These are phyloP conservation scores for Melanotaenia pygmaea DNA, from an alignment of 2,797 vertebrate genomes.

Conservation along the genomic window DNA sequence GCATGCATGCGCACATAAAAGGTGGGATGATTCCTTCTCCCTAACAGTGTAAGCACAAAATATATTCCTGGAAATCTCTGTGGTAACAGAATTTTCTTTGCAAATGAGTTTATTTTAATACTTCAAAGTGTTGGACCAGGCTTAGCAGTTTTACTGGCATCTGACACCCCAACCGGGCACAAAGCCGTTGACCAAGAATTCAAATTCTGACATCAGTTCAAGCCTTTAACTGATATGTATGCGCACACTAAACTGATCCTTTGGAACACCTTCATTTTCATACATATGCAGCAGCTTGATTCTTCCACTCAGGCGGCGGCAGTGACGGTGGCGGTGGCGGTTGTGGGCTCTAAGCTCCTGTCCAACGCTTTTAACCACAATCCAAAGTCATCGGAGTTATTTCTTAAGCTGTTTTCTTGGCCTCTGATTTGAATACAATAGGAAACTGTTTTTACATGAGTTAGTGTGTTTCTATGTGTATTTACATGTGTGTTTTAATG, in stretches of 20 bases:
- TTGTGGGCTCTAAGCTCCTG: slow-evolving; percentile 42
- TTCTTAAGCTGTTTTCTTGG: slow-evolving; percentile 59
- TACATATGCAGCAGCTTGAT: slow-evolving; percentile 69
- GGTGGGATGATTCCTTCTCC: neutral
- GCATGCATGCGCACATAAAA: neutral
- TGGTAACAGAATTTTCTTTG: slow-evolving; percentile 13
- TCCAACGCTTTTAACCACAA: slow-evolving; percentile 49
- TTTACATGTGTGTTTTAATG: slow-evolving; percentile 14
- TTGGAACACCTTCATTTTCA: slow-evolving; percentile 44
- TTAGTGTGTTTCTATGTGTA: slow-evolving; percentile 23
- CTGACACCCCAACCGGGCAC: slow-evolving; percentile 11
- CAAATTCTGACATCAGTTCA: slow-evolving; percentile 34
- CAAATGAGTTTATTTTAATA: slow-evolving; percentile 25
- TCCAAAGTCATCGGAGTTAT: slow-evolving; percentile 43
- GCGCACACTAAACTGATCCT: slow-evolving; percentile 36
- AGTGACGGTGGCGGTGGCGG: slow-evolving; percentile 2
- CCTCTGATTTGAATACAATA: slow-evolving; percentile 35
- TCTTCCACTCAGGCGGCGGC: slow-evolving; percentile 53
- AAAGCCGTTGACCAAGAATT: slow-evolving; percentile 11
- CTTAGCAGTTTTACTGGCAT: slow-evolving; percentile 42
- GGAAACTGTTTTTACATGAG: slow-evolving; percentile 32
- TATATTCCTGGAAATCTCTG: neutral
- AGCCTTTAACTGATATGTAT: slow-evolving; percentile 51
- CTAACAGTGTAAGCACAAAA: neutral
- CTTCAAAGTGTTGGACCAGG: slow-evolving; percentile 10